Percentiles rank a stretch among this genome's conserved stretches.
phyloP scores from a whole-genome alignment of 2,888 invertebrate species.

The Drosophila hamatofila region DNA sequence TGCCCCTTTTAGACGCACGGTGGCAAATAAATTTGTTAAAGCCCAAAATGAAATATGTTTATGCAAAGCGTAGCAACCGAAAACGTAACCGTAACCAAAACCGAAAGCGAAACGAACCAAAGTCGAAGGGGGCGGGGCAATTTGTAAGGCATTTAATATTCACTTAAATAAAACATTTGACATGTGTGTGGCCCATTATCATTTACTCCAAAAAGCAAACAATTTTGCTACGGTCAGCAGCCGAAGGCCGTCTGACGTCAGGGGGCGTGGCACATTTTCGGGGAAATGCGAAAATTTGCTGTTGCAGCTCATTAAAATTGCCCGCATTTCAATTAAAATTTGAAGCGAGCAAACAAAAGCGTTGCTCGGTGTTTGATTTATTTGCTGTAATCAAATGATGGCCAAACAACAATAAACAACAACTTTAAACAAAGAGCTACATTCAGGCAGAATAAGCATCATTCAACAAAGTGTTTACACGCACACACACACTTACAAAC shows the following conservation, averaged over 20 bases:
- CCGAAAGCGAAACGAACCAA: not conserved
- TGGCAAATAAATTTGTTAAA: constrained; percentile 72
- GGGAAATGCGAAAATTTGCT: constrained; percentile 23
- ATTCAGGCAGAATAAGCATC: constrained; percentile 7
- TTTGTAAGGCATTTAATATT: constrained; percentile 73
- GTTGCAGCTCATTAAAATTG: constrained; percentile 57
- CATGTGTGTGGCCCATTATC: constrained; percentile 47
- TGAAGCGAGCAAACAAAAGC: constrained; percentile 26
- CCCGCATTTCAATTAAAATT: constrained; percentile 45
- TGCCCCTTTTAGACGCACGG: constrained; percentile 44
- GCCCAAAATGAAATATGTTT: constrained; percentile 72
- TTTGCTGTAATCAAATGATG: constrained; percentile 47
- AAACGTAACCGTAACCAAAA: constrained; percentile 15
- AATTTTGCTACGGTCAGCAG: constrained; percentile 36
- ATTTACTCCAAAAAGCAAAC: constrained; percentile 51
- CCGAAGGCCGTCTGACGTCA: not conserved
- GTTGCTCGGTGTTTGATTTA: constrained; percentile 42
- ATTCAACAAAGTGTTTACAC: not conserved
- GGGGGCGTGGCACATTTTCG: not conserved
- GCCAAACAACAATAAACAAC: constrained; percentile 17
- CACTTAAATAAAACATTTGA: constrained; percentile 76
- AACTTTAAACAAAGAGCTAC: constrained; percentile 18
- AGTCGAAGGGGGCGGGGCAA: constrained; percentile 21
- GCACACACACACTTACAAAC: not conserved
- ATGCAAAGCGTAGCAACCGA: constrained; percentile 43